Percentiles rank a stretch among this genome's conserved stretches.
phyloP scores from a whole-genome alignment of 92 coral and sea anemone species.

The Parazoanthus atlanticus region DNA sequence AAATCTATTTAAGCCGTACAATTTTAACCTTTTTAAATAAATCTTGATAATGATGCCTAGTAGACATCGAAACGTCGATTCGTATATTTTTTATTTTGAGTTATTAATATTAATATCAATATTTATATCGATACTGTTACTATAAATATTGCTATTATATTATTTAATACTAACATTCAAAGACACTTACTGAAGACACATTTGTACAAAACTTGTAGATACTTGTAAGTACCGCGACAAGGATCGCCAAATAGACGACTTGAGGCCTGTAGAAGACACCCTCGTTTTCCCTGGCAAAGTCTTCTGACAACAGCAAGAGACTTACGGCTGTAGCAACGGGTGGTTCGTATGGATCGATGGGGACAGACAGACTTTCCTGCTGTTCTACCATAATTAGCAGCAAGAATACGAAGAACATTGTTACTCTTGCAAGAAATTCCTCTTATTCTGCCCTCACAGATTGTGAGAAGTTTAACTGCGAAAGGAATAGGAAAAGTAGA shows the following conservation, averaged over 20 bases:
- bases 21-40: too few relatives aligned
- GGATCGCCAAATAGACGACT: slow-evolving; percentile 9
- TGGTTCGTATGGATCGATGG: slow-evolving; percentile 18
- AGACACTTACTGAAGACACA: slow-evolving; percentile 20
- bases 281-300: slow-evolving; percentile 10
- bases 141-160: not conserved
- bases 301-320: slow-evolving; percentile 18
- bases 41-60: too few relatives aligned
- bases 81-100: too few relatives aligned
- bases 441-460: slow-evolving; percentile 8
- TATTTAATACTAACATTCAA: too few relatives aligned
- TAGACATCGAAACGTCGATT: too few relatives aligned
- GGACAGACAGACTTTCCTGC: slow-evolving; percentile 30
- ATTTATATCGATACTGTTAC: too few relatives aligned
- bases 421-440: slow-evolving; percentile 19
- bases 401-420: slow-evolving; percentile 9
- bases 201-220: slow-evolving; percentile 27
- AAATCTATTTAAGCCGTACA: too few relatives aligned
- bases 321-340: slow-evolving; percentile 17
- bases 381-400: slow-evolving; percentile 33
- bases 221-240: slow-evolving; percentile 15
- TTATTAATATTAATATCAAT: too few relatives aligned
- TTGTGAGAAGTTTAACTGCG: not conserved
- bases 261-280: not conserved
- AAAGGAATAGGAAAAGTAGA: too few relatives aligned